Base-by-base conservation (phyloP, 2,797 vertebrate genomes). In the Avahi laniger region DNA sequence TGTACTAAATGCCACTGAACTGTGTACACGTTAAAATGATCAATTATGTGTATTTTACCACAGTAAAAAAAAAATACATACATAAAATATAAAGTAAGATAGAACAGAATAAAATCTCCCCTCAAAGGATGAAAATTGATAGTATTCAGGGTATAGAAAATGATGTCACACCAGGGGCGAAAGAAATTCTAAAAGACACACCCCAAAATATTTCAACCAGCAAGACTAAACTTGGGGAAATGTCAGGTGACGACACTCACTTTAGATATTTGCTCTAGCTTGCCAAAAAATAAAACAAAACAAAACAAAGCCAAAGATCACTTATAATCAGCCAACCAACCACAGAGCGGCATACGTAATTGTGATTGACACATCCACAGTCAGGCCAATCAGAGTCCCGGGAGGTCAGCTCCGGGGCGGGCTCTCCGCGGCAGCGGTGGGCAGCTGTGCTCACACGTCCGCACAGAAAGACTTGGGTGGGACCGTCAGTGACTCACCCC, bases 171-270 rank as follows among this genome's bases (percentile, higher is more conserved):
- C 18, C 28, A 18, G 81, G 8, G 7, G 50, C 41, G 43, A 48
- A 61, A 54, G 18, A 33, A 85, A 67, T 61, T 86, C 50, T 48
- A 63, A 89, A 67, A 75, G 14, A 75, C 20, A 50, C 1, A 82
- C 8, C 24, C 59, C 33, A 26, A 43, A n/a, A 41, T 67, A 35
- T 76, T 84, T 41, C 57, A 54, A 61, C 43, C 26, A 52, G 46
- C 57, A 48, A 75, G 78, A 46, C 26, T 61, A 80, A 89, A 67
- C 61, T 93, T 83, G 50, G n/a, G 26, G 52, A 93, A 70, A 93
- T 50, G n/a, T 86, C 91, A 94, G 63, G 50, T 72, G 89, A 59
- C 35, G 89, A 4, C 10, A 63, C 52, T 94, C 59, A 35, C 4
- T 69, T 72, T 30, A 50, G 24, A 65, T 46, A 43, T 0, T 30